A percentile compares a stretch with the other conserved stretches of the same genome.
Evolutionary conservation across 2,888 invertebrate genomes (phyloP).

Genomic region (Phaedon cochleariae): DNA sequence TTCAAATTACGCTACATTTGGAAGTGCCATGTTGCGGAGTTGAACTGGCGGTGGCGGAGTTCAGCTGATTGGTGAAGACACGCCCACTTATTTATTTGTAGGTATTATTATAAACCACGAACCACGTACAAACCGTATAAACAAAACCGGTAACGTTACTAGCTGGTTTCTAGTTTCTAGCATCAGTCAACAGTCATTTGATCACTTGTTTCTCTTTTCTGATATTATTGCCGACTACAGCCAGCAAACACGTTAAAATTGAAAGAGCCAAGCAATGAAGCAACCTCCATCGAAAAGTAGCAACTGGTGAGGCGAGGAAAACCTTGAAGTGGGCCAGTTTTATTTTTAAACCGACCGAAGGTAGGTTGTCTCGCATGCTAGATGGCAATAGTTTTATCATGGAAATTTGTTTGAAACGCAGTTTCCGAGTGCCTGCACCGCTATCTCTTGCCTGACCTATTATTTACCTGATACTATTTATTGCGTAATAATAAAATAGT

Average conservation of each 20-base stretch:
- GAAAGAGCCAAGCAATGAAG: constrained; percentile 11
- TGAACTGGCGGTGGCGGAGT: constrained; percentile 49
- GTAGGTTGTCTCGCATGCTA: constrained; percentile 2
- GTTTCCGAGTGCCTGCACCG: neutral
- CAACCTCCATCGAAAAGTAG: constrained; percentile 19
- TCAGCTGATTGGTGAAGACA: constrained; percentile 59
- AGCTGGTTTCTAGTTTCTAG: too few species aligned
- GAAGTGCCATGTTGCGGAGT: too few species aligned
- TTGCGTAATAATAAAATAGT: constrained; percentile 39
- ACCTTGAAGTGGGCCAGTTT: constrained; percentile 21
- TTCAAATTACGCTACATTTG: constrained; percentile 44
- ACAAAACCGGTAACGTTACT: constrained; percentile 54
- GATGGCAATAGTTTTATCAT: constrained; percentile 4
- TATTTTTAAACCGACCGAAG: constrained; percentile 15
- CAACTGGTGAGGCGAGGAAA: constrained; percentile 7
- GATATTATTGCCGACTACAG: too few species aligned
- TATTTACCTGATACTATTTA: constrained; percentile 9
- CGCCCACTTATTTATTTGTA: constrained; percentile 59
- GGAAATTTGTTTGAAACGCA: constrained; percentile 4
- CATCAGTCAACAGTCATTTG: constrained; percentile 26
- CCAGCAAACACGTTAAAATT: too few species aligned
- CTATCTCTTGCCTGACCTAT: neutral
- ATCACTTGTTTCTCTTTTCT: constrained; percentile 33
- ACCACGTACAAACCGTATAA: too few species aligned
- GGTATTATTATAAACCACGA: too few species aligned